phyloP scores from a whole-genome alignment of 2,797 vertebrate genomes.

The Calcarius lapponicus region DNA sequence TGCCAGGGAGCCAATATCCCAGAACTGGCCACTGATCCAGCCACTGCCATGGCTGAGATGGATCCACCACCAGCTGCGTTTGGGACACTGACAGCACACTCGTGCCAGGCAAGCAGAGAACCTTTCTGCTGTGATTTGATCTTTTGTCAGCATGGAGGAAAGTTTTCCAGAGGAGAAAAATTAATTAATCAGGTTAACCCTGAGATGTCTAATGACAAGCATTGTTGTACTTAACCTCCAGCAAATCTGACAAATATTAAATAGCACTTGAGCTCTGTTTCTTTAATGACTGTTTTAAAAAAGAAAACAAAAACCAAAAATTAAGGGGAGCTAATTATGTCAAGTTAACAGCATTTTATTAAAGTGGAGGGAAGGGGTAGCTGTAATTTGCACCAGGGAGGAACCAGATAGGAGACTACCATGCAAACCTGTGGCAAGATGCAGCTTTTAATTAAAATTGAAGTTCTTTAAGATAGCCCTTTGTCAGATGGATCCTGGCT shows the following conservation, averaged over 20 bases:
- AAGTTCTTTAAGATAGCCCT: conserved; percentile 15
- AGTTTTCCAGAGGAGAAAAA: conserved; percentile 54
- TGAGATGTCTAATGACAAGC: conserved; percentile 44
- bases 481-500: conserved; percentile 11
- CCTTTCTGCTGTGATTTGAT: conserved; percentile 25
- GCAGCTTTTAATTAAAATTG: conserved; percentile 70
- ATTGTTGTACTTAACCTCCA: conserved; percentile 33
- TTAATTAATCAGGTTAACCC: conserved; percentile 66
- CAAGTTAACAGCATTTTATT: conserved; percentile 72
- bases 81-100: background rate
- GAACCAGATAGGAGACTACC: conserved; percentile 63
- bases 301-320: conserved; percentile 54
- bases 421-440: background rate
- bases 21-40: background rate
- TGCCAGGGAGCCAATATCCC: background rate
- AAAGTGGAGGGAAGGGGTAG: conserved; percentile 61
- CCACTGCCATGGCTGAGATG: background rate
- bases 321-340: conserved; percentile 64
- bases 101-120: background rate
- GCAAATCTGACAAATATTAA: conserved; percentile 63
- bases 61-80: background rate
- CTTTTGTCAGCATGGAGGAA: conserved; percentile 24
- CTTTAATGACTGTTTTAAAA: conserved; percentile 58
- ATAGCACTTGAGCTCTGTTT: conserved; percentile 62
- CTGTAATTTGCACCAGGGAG: conserved; percentile 68